These are phyloP conservation scores for Drosophila ambigua DNA, from an alignment of 1,140 invertebrate species.

Conservation along the genomic window DNA sequence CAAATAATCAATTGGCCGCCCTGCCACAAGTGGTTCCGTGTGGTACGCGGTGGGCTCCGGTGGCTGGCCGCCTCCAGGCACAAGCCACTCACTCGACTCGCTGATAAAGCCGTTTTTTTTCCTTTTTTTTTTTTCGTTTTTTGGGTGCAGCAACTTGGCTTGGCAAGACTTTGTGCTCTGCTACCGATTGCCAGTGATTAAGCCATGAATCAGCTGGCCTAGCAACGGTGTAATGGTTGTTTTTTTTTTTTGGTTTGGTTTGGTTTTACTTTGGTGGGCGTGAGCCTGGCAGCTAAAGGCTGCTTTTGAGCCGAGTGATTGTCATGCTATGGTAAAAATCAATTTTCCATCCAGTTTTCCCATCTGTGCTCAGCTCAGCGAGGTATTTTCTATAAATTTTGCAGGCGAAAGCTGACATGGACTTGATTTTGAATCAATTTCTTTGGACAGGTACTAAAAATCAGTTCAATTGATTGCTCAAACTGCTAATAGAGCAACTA, in stretches of 20 bases:
- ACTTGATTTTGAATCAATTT: too few species aligned
- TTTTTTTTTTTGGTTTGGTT: conserved; percentile 24
- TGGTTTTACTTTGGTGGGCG: conserved; percentile 57
- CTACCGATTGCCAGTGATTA: conserved; percentile 77
- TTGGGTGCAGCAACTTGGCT: conserved; percentile 65
- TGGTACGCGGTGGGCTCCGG: background rate
- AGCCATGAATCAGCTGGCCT: conserved; percentile 76
- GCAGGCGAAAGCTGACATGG: conserved; percentile 52
- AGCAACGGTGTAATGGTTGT: conserved; percentile 51
- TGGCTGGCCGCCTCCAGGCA: conserved; percentile 41
- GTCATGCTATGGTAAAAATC: conserved; percentile 73
- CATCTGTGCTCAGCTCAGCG: background rate
- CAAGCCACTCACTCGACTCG: conserved; percentile 71
- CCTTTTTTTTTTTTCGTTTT: conserved; percentile 35
- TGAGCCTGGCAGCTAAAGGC: conserved; percentile 61
- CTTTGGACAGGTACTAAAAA: too few species aligned
- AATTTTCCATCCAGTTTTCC: conserved; percentile 70
- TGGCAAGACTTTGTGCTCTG: conserved; percentile 29
- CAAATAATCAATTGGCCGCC: conserved; percentile 74
- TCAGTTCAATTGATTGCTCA: too few species aligned
- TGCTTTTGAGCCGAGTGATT: conserved; percentile 56
- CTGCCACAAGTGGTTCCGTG: conserved; percentile 51
- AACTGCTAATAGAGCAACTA: too few species aligned
- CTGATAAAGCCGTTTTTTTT: conserved; percentile 64
- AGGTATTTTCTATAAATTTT: conserved; percentile 44